Conservation (phyloP, 1,140 invertebrate genomes). For the Cydia amplana region DNA sequence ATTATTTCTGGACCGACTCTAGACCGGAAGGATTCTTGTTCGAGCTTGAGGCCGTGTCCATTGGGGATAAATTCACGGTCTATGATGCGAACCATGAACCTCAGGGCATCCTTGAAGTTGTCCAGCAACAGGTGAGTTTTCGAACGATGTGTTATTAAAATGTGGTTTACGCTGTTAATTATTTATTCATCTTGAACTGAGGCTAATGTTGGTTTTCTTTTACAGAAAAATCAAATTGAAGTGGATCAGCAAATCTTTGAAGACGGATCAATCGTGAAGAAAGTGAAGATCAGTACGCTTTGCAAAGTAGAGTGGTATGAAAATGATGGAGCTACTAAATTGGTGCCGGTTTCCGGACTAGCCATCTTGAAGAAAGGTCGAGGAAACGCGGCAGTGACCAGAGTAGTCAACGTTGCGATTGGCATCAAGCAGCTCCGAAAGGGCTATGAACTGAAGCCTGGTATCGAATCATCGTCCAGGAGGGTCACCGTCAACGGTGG, state of each 20-base stretch:
- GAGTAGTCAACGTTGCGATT: slow-evolving; percentile 81
- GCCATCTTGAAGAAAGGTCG: slow-evolving; percentile 80
- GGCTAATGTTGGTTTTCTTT: slow-evolving; percentile 35
- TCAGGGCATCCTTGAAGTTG: slow-evolving; percentile 82
- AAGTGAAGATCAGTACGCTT: slow-evolving; percentile 81
- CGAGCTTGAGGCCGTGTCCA: slow-evolving; percentile 84
- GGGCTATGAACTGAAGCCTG: slow-evolving; percentile 82
- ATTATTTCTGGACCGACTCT: slow-evolving; percentile 90
- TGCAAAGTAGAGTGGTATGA: slow-evolving; percentile 86
- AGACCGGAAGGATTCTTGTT: slow-evolving; percentile 86
- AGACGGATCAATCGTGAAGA: slow-evolving; percentile 82
- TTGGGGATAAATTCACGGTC: slow-evolving; percentile 86
- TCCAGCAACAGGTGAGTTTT: slow-evolving; percentile 81
- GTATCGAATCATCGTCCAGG: slow-evolving; percentile 81
- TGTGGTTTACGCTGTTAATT: neutral
- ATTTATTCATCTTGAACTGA: neutral
- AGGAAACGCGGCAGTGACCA: slow-evolving; percentile 74
- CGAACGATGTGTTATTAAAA: slow-evolving; percentile 32
- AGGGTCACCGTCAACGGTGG: slow-evolving; percentile 81
- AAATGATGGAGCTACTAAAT: slow-evolving; percentile 80
- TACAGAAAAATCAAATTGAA: slow-evolving; percentile 76
- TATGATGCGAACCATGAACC: slow-evolving; percentile 82
- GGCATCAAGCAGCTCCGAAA: slow-evolving; percentile 80
- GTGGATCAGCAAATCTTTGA: slow-evolving; percentile 70
- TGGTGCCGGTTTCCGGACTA: slow-evolving; percentile 81